Conservation (phyloP, 2,888 invertebrate species). For the Ennomos quercinarius region DNA sequence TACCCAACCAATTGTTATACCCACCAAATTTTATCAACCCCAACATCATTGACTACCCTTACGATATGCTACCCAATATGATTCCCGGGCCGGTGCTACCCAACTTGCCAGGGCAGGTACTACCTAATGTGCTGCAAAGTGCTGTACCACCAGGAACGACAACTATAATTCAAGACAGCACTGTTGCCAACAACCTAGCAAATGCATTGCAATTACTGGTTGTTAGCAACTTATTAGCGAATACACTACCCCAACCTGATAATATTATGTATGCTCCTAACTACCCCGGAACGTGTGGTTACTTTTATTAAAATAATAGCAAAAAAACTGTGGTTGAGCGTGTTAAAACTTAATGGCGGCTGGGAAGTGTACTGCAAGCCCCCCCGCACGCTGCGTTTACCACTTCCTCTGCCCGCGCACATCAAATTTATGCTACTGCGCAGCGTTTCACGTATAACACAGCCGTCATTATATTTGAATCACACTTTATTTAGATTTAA, state of each 20-base stretch:
- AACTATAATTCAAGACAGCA: conserved; percentile 67
- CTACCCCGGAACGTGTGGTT: conserved; percentile 34
- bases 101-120: conserved; percentile 13
- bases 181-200: conserved; percentile 70
- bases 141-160: conserved; percentile 29
- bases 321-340: too few relatives aligned
- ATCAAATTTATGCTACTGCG: too few relatives aligned
- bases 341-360: too few relatives aligned
- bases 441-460: too few relatives aligned
- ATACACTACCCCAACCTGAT: conserved; percentile 54
- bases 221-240: conserved; percentile 68
- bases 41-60: conserved; percentile 41
- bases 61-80: conserved; percentile 44
- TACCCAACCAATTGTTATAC: conserved; percentile 51
- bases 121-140: conserved; percentile 5
- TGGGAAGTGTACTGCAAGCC: too few relatives aligned
- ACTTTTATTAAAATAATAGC: conserved; percentile 43
- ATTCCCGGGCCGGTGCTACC: conserved; percentile 14
- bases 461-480: too few relatives aligned
- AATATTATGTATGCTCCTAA: conserved; percentile 41
- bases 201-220: conserved; percentile 71
- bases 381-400: too few relatives aligned
- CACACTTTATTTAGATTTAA: too few relatives aligned
- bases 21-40: conserved; percentile 41
- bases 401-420: too few relatives aligned